A percentile compares a stretch with the other conserved stretches of the same genome.
Conservation (phyloP, 2,797 vertebrate species). For the Malurus splendens region DNA sequence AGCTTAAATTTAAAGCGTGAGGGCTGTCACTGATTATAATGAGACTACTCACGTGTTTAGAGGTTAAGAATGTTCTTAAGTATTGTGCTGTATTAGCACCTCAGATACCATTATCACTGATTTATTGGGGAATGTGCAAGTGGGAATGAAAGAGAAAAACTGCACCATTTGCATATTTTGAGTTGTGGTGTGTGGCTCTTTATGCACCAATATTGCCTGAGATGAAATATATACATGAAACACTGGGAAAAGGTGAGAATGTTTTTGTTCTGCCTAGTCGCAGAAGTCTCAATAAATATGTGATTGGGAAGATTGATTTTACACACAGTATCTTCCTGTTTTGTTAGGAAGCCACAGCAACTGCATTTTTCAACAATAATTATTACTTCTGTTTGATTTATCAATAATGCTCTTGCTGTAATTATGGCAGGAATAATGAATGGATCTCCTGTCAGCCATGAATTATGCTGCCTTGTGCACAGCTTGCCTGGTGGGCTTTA, state of each 20-base stretch:
- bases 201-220: not conserved
- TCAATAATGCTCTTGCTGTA: slow-evolving; percentile 64
- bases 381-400: slow-evolving; percentile 68
- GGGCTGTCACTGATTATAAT: slow-evolving; percentile 33
- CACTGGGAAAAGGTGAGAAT: slow-evolving; percentile 39
- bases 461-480: slow-evolving; percentile 51
- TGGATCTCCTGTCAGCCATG: slow-evolving; percentile 63
- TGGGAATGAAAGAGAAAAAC: not conserved
- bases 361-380: slow-evolving; percentile 39
- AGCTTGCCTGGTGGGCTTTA: slow-evolving; percentile 43
- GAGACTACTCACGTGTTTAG: slow-evolving; percentile 38
- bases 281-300: not conserved
- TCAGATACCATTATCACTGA: slow-evolving; percentile 19
- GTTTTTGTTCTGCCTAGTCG: not conserved
- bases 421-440: slow-evolving; percentile 71
- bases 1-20: slow-evolving; percentile 40
- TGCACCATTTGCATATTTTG: not conserved
- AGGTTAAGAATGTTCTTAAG: slow-evolving; percentile 54
- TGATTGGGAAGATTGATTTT: slow-evolving; percentile 32
- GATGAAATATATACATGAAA: slow-evolving; percentile 30
- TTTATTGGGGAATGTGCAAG: slow-evolving; percentile 9
- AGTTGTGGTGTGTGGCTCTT: slow-evolving; percentile 26
- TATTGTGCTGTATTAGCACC: slow-evolving; percentile 37
- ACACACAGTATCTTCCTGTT: slow-evolving; percentile 19
- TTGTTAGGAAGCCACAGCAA: slow-evolving; percentile 39